phyloP scores from a whole-genome alignment of 2,797 vertebrate species.

The Aldrovandia affinis region DNA sequence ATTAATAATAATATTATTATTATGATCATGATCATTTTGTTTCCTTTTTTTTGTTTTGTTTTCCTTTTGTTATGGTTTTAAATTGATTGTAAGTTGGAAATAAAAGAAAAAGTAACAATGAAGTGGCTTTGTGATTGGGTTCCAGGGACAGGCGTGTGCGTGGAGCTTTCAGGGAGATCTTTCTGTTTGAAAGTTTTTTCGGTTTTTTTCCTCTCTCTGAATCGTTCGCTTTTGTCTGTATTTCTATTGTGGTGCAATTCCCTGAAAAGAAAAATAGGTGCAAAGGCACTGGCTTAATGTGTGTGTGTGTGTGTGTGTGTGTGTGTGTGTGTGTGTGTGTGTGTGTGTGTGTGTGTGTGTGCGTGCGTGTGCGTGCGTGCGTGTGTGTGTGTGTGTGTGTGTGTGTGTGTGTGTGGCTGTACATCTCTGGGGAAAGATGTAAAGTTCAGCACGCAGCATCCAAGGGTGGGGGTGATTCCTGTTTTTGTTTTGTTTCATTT shows the following conservation, averaged over 20 bases:
- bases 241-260: conserved; percentile 43
- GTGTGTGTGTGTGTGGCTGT: background rate
- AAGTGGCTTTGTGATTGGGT: conserved; percentile 70
- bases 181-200: conserved; percentile 36
- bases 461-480: conserved; percentile 45
- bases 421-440: conserved; percentile 28
- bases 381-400: conserved; percentile 47
- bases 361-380: conserved; percentile 41
- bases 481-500: conserved; percentile 48
- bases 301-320: conserved; percentile 41
- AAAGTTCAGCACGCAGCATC: conserved; percentile 57
- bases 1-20: conserved; percentile 78
- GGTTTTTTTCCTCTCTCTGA: conserved; percentile 38
- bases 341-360: background rate
- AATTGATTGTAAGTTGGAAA: conserved; percentile 86
- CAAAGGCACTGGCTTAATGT: conserved; percentile 22
- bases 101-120: conserved; percentile 78
- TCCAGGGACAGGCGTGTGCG: background rate
- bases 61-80: conserved; percentile 79
- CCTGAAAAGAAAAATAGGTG: conserved; percentile 43
- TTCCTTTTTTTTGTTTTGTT: conserved; percentile 45
- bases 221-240: conserved; percentile 36
- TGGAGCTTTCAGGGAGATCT: background rate
- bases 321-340: conserved; percentile 37
- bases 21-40: conserved; percentile 72